Conservation (phyloP, 2,888 invertebrate genomes). For the Lasioglossum leucozonium region DNA sequence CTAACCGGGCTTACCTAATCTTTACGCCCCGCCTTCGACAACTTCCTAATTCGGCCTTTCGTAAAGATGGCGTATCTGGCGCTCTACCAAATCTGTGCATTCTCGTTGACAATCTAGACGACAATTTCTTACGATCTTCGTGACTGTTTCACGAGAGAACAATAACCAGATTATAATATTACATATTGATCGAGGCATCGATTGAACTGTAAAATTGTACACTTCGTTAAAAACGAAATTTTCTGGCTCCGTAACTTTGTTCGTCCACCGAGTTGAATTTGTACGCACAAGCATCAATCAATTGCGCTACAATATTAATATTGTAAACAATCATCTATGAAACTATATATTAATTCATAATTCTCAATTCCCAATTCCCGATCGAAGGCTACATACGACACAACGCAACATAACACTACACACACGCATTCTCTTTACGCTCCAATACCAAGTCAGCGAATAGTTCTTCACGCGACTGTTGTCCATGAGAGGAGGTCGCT, state of each 20-base stretch:
- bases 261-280: not conserved
- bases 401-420: no score
- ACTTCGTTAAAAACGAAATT: no score
- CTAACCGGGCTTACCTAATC: constrained; percentile 32
- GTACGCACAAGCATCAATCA: not conserved
- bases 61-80: not conserved
- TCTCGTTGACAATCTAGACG: not conserved
- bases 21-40: not conserved
- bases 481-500: constrained; percentile 4
- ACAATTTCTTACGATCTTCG: not conserved
- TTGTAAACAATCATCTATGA: not conserved
- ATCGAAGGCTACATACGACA: not conserved
- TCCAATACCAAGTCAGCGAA: not conserved
- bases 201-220: no score
- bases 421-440: not conserved
- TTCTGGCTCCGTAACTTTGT: not conserved
- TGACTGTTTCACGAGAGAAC: not conserved
- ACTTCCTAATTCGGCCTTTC: constrained; percentile 1
- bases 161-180: not conserved
- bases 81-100: not conserved
- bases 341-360: not conserved
- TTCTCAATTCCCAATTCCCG: not conserved
- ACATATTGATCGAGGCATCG: not conserved
- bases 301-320: not conserved
- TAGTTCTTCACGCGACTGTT: not conserved